Conservation (phyloP, 2,113 vertebrate genomes). For the Halichoerus grypus region DNA sequence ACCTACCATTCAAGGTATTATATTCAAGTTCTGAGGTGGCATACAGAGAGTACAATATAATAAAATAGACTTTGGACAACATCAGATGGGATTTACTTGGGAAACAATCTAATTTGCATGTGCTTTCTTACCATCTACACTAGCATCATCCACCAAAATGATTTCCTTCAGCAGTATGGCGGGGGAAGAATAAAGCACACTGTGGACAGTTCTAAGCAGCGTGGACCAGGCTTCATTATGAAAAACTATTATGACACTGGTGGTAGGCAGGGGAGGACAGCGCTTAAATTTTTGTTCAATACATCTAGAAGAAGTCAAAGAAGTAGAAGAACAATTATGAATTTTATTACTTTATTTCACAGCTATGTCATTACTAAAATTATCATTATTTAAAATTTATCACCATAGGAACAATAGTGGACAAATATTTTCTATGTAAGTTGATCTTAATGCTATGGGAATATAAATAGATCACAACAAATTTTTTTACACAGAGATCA, state of each 20-base stretch:
- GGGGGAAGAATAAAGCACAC: constrained; percentile 97
- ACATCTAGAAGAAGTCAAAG: constrained; percentile 90
- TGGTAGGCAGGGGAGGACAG: constrained; percentile 95
- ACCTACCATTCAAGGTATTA: not conserved
- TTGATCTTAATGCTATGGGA: not conserved
- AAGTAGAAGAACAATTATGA: constrained; percentile 66
- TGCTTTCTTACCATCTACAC: constrained; percentile 93
- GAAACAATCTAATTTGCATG: constrained; percentile 19
- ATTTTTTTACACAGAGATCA: constrained; percentile 33
- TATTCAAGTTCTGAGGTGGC: not conserved
- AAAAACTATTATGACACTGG: constrained; percentile 98
- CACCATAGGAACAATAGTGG: not conserved
- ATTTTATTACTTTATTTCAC: constrained; percentile 58
- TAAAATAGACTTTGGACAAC: not conserved
- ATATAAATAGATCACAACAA: not conserved
- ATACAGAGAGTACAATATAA: not conserved
- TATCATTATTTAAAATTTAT: not conserved
- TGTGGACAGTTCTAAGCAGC: constrained; percentile 96
- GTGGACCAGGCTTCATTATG: constrained; percentile 99
- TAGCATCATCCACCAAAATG: constrained; percentile 99
- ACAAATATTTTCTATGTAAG: not conserved
- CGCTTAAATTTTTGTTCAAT: constrained; percentile 98
- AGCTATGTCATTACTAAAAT: constrained; percentile 7
- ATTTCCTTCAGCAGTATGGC: constrained; percentile 97
- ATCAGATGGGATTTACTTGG: not conserved